Evolutionary conservation across 2,797 vertebrate species (phyloP).

Genomic region (Rhabdophis nuchalis): DNA sequence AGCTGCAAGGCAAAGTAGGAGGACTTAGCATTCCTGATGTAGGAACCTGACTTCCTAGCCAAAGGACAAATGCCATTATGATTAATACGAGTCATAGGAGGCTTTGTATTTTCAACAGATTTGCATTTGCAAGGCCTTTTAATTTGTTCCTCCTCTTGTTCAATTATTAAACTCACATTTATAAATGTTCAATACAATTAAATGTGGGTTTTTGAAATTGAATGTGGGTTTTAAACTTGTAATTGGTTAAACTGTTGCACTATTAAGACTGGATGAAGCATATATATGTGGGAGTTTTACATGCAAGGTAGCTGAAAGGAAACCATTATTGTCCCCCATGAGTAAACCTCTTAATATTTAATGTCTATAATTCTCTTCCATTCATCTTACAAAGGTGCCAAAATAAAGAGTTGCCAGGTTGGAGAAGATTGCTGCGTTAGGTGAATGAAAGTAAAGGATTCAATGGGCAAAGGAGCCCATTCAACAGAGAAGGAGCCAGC

Average conservation of each 20-base stretch:
- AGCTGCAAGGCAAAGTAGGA: slow-evolving; percentile 70
- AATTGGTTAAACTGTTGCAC: not conserved
- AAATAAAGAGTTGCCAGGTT: not conserved
- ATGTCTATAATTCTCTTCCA: not conserved
- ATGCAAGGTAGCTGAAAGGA: not conserved
- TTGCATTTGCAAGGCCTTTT: not conserved
- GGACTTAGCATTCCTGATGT: not conserved
- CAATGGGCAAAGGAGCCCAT: not conserved
- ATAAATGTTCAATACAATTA: not conserved
- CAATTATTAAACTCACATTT: not conserved
- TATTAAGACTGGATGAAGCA: not conserved
- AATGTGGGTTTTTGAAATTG: not conserved
- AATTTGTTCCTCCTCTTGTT: not conserved
- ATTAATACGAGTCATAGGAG: not conserved
- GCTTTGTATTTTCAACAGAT: not conserved
- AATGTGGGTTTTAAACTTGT: not conserved
- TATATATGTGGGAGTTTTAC: not conserved
- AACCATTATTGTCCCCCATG: not conserved
- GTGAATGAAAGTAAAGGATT: not conserved
- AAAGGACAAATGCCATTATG: not conserved
- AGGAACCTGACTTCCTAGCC: not conserved
- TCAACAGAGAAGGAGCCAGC: not conserved
- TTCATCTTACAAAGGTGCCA: not conserved
- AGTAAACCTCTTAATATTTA: not conserved
- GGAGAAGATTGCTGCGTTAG: not conserved